Evolutionary conservation across 2,113 vertebrate genomes (phyloP), one percentile per base, ranked within the genome.

Genomic region (Vanacampus margaritifer): DNA sequence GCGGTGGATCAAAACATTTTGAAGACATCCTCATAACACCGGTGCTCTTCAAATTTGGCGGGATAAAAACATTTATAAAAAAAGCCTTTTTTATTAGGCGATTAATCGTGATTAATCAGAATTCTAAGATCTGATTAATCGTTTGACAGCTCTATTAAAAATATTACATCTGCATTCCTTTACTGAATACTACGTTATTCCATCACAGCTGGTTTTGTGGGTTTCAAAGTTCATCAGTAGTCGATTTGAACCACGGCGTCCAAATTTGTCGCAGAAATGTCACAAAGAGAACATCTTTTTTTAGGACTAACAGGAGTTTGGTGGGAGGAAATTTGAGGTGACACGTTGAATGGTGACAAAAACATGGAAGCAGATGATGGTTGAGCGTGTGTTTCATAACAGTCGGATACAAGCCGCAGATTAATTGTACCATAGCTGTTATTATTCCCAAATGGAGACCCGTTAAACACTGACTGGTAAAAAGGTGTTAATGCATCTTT

Each of bases 401-500:
- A 79, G 68, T 58, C 4, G 65, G 32, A 37, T 57, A 32, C 68
- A 50, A 62, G 32, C 81, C 85, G 78, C 81, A 70, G 79, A 64
- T 79, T 84, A 65, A 68, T 74, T 79, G 74, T 74, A 59, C 35
- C 75, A n/a, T n/a, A n/a, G n/a, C n/a, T n/a, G n/a, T n/a, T n/a
- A n/a, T 80, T 79, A 82, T 80, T 79, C 80, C 81, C 86, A 69
- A 67, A 79, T 76, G 41, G 32, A 62, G 54, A 68, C 41, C 43
- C 73, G 67, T 68, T 69, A 75, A 79, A 79, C 16, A 64, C 73
- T 70, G 78, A 78, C 73, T 73, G 76, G 72, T 78, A 83, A 79
- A 72, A 80, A 79, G 75, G 79, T 80, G 85, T 81, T 87, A 87
- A 90, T 88, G 81, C 84, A 80, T 66, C 43, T 59, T 73, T 54